Evolutionary conservation across 2,113 vertebrate species (phyloP), one percentile per base, ranked within the genome.

Genomic region (Perca schrenkii): DNA sequence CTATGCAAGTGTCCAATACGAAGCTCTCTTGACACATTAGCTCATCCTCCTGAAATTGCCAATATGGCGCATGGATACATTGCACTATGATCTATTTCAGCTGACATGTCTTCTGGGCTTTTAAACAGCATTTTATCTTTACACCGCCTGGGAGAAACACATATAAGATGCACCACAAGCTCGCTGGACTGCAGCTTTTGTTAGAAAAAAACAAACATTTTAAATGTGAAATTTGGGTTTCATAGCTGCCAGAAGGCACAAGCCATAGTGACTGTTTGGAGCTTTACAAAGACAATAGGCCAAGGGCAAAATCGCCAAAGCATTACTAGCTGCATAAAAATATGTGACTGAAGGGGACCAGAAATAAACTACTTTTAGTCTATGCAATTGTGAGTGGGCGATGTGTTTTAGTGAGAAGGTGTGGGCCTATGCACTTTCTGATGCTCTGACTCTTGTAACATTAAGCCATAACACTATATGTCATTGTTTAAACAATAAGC

Each of bases 61-160:
- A 79, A 60, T 49, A 54, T 66, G 80, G 69, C 16, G 22, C 74
- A 67, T 54, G 73, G 54, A 80, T 74, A 77, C 50, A 77, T 53
- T 73, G 76, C 40, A 66, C 28, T 28, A 11, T 74, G 78, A 81
- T 81, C 77, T 65, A 67, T 86, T 81, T 82, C 54, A 63, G 65
- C 49, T 57, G 60, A 75, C 60, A 81, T 81, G 65, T 84, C 67
- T 78, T 70, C 74, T 81, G 49, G 54, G 67, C 53, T 75, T 84
- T 80, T 78, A 81, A 77, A 77, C 68, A 78, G 43, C 63, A 84
- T 81, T 81, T 84, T 68, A 79, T 76, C 34, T 80, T 71, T 62
- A 77, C 49, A 50, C 72, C n/a, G 68, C 49, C 31, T 15, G 6
- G 25, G 21, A 69, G 71, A 79, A 84, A 88, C 64, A 79, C 49